These are phyloP conservation scores for Pemphigus obesinymphae DNA, from an alignment of 1,140 invertebrate genomes.

Conservation along the genomic window DNA sequence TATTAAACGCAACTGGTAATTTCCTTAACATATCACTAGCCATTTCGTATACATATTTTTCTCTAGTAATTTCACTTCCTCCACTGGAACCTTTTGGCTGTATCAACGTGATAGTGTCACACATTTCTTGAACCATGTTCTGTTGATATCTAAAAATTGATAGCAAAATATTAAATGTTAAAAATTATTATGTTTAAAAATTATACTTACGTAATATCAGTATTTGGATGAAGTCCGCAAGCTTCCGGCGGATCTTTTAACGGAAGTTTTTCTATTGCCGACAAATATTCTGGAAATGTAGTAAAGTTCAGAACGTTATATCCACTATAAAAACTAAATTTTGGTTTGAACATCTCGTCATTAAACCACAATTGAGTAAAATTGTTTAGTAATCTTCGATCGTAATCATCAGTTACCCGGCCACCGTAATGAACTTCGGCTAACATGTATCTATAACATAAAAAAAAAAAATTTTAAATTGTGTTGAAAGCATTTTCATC, in stretches of 20 bases:
- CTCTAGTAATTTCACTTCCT: slow-evolving; percentile 79
- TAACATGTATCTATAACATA: slow-evolving; percentile 83
- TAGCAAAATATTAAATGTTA: neutral
- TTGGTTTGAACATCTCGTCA: slow-evolving; percentile 70
- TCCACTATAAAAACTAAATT: slow-evolving; percentile 83
- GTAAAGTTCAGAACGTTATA: slow-evolving; percentile 78
- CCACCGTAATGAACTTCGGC: slow-evolving; percentile 97
- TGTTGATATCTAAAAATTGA: slow-evolving; percentile 67
- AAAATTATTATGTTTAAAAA: neutral
- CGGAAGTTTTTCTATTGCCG: slow-evolving; percentile 63
- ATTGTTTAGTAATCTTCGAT: slow-evolving; percentile 83
- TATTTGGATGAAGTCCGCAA: slow-evolving; percentile 90
- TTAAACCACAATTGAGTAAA: slow-evolving; percentile 85
- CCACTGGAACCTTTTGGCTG: slow-evolving; percentile 91
- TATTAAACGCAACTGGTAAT: slow-evolving; percentile 82
- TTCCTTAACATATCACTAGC: slow-evolving; percentile 91
- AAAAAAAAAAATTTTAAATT: no score
- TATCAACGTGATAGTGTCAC: slow-evolving; percentile 89
- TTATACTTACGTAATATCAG: slow-evolving; percentile 80
- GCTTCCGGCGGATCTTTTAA: slow-evolving; percentile 89
- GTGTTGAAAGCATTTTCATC: no score
- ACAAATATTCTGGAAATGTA: slow-evolving; percentile 58
- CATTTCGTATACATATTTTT: slow-evolving; percentile 81
- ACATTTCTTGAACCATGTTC: slow-evolving; percentile 85
- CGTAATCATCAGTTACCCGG: slow-evolving; percentile 92